Conservation (phyloP, 2,113 vertebrate genomes). For the Rhineura floridana region DNA sequence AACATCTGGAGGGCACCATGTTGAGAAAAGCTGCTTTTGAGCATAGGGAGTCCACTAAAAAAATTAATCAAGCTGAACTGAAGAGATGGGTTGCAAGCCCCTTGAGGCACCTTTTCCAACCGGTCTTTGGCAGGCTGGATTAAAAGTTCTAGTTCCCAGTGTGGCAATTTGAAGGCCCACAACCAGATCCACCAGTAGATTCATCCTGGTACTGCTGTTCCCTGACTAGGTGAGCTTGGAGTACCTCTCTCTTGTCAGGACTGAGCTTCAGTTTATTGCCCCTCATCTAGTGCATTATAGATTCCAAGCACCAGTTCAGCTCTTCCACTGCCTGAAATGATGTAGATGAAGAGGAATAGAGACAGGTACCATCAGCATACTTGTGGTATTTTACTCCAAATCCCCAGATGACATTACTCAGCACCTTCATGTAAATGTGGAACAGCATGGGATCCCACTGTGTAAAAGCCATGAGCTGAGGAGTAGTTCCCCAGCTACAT, state of each 20-base stretch:
- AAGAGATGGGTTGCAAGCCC: not conserved
- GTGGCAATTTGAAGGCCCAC: not conserved
- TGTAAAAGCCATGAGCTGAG: not conserved
- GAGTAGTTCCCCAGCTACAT: not conserved
- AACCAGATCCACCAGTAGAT: not conserved
- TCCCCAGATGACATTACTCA: not conserved
- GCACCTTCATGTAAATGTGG: not conserved
- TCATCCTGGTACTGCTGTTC: not conserved
- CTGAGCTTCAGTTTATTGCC: too few relatives aligned
- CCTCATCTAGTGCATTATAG: not conserved
- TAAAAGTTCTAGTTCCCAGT: not conserved
- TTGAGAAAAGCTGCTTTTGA: too few relatives aligned
- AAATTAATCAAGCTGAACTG: too few relatives aligned
- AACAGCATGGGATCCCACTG: not conserved
- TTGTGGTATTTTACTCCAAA: not conserved
- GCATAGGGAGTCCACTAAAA: too few relatives aligned
- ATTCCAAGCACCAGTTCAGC: not conserved
- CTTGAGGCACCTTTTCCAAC: not conserved
- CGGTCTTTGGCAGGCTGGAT: not conserved
- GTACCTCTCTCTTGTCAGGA: not conserved
- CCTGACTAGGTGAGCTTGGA: not conserved
- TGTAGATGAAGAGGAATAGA: not conserved
- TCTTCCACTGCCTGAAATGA: not conserved
- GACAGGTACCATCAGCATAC: not conserved
- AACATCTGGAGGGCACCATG: too few relatives aligned